Evolutionary conservation across 2,888 invertebrate genomes (phyloP).

Genomic region (Tortricodes alternella): DNA sequence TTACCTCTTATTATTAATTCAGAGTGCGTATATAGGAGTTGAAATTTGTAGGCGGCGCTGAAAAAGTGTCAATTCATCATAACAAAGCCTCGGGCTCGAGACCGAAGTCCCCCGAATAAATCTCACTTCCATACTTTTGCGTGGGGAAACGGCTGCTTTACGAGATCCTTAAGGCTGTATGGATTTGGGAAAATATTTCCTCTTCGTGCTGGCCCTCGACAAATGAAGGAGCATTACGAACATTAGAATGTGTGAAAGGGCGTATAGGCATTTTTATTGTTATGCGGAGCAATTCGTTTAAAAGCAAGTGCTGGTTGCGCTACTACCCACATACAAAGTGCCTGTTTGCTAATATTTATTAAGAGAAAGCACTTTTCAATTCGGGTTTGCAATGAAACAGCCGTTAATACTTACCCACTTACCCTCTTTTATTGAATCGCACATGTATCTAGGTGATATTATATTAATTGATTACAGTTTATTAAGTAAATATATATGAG

Average conservation of each 20-base stretch:
- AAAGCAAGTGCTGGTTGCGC: conserved; percentile 75
- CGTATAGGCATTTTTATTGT: conserved; percentile 79
- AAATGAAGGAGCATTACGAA: conserved; percentile 80
- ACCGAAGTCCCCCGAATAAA: conserved; percentile 79
- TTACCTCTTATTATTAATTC: conserved; percentile 78
- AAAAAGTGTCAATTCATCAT: conserved; percentile 83
- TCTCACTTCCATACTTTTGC: conserved; percentile 83
- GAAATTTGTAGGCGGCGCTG: conserved; percentile 78
- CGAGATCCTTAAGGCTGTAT: conserved; percentile 83
- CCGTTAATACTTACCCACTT: conserved; percentile 36
- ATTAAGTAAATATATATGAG: background rate
- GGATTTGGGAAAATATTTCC: conserved; percentile 83
- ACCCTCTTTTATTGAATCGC: conserved; percentile 8
- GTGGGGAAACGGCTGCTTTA: conserved; percentile 82
- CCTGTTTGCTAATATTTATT: conserved; percentile 80
- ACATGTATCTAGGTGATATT: background rate
- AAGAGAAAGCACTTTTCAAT: conserved; percentile 52
- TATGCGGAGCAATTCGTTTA: conserved; percentile 81
- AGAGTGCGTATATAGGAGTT: conserved; percentile 77
- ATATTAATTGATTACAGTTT: background rate
- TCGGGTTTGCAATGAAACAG: conserved; percentile 30
- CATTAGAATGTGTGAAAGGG: conserved; percentile 81
- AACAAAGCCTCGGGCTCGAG: conserved; percentile 77
- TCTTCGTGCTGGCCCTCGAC: conserved; percentile 78
- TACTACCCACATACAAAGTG: conserved; percentile 67